Percentiles rank a stretch among this genome's conserved stretches.
phyloP scores from a whole-genome alignment of 2,888 invertebrate genomes.

The Drosophila anceps region DNA sequence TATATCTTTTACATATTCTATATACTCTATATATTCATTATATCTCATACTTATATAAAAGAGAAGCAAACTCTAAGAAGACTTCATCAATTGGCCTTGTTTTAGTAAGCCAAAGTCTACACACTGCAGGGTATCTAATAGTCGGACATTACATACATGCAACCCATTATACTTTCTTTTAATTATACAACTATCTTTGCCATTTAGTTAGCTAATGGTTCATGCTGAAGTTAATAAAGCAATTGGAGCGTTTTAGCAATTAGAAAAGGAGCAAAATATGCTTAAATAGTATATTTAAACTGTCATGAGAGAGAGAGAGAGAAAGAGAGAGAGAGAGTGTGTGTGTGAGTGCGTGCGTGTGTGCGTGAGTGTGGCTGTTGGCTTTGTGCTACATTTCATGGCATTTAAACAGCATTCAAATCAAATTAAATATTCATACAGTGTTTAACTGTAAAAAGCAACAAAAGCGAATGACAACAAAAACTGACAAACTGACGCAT shows the following conservation, averaged over 20 bases:
- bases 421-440: slow-evolving; percentile 63
- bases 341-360: neutral
- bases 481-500: slow-evolving; percentile 45
- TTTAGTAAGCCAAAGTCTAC: neutral
- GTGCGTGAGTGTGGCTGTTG: neutral
- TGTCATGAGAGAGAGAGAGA: too few relatives aligned
- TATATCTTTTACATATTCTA: neutral
- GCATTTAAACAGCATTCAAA: slow-evolving; percentile 66
- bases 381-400: slow-evolving; percentile 25
- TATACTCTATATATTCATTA: neutral
- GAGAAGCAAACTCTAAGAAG: neutral
- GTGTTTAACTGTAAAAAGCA: slow-evolving; percentile 40
- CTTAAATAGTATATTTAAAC: slow-evolving; percentile 19
- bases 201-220: slow-evolving; percentile 3
- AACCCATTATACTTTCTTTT: neutral
- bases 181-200: slow-evolving; percentile 3
- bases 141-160: neutral
- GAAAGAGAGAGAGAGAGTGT: neutral
- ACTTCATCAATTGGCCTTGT: neutral
- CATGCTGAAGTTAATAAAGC: slow-evolving; percentile 1
- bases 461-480: slow-evolving; percentile 41
- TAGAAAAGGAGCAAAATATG: slow-evolving; percentile 8
- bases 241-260: slow-evolving; percentile 4
- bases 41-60: neutral
- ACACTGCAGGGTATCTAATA: neutral